Evolutionary conservation across 37 sponge, comb jelly and placozoan genomes (phyloP).

Genomic region (Theonella swinhoei): DNA sequence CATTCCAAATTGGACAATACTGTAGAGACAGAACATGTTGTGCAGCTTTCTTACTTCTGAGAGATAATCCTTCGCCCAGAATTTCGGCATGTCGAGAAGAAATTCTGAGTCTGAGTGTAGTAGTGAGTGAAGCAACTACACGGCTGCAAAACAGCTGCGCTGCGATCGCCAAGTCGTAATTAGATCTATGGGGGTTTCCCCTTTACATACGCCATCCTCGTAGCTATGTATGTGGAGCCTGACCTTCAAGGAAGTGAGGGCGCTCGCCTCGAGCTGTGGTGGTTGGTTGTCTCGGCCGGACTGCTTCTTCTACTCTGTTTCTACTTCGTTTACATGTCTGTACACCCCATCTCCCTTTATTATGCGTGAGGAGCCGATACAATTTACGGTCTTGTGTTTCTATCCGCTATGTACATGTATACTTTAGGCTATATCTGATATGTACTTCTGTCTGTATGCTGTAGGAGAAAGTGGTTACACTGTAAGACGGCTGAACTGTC

Average conservation of each 20-base stretch:
- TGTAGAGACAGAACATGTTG: neutral
- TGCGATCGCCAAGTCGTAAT: too few relatives aligned
- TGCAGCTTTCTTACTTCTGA: constrained; percentile 37
- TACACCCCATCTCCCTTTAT: neutral
- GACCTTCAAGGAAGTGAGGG: too few relatives aligned
- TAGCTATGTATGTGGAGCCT: too few relatives aligned
- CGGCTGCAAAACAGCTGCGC: too few relatives aligned
- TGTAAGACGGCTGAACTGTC: neutral
- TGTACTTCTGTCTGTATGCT: too few relatives aligned
- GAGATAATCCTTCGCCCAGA: constrained; percentile 62
- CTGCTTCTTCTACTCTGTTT: neutral
- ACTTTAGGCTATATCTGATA: neutral
- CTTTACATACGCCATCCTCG: too few relatives aligned
- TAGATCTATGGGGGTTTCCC: too few relatives aligned
- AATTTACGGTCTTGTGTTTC: neutral
- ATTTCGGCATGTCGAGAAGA: constrained; percentile 68
- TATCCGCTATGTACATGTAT: too few relatives aligned
- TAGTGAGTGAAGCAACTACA: too few relatives aligned
- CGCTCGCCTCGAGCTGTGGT: neutral
- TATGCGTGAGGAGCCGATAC: constrained; percentile 20
- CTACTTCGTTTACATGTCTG: constrained; percentile 19
- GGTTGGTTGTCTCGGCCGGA: too few relatives aligned
- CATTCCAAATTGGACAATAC: neutral
- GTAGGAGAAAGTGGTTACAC: constrained; percentile 2
- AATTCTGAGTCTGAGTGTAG: neutral